A percentile compares a stretch with the other conserved stretches of the same genome.
Conservation (phyloP, 2,113 vertebrate species). For the Paradoxurus hermaphroditus region DNA sequence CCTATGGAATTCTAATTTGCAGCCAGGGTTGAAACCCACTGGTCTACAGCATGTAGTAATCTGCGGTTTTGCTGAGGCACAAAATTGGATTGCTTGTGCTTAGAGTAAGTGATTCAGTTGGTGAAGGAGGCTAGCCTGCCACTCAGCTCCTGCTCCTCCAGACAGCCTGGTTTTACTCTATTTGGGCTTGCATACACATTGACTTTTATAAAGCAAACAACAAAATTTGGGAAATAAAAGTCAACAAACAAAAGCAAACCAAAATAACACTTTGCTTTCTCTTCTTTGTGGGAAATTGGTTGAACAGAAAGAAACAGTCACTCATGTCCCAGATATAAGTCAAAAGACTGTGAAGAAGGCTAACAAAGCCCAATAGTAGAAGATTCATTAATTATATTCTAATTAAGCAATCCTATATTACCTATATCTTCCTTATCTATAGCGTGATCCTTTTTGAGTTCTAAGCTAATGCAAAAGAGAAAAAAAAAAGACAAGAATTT, state of each 20-base stretch:
- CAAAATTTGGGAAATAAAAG: background rate
- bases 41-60: slow-evolving; percentile 66
- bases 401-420: slow-evolving; percentile 20
- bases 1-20: slow-evolving; percentile 55
- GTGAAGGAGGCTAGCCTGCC: background rate
- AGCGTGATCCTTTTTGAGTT: background rate
- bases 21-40: slow-evolving; percentile 54
- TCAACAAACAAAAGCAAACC: background rate
- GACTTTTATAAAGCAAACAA: slow-evolving; percentile 25
- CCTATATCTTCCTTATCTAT: background rate
- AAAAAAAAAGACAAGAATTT: background rate
- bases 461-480: background rate
- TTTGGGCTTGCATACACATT: background rate
- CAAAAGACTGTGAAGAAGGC: background rate
- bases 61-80: slow-evolving; percentile 73
- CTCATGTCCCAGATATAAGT: background rate
- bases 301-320: slow-evolving; percentile 8
- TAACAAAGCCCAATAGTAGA: background rate
- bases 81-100: slow-evolving; percentile 70
- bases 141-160: background rate
- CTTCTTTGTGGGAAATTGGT: slow-evolving; percentile 4
- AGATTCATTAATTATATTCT: background rate
- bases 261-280: background rate
- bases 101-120: slow-evolving; percentile 36
- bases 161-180: background rate